Evolutionary conservation across 2,888 invertebrate species (phyloP), one percentile per base, ranked within the genome.

Genomic region (Euphydryas editha): DNA sequence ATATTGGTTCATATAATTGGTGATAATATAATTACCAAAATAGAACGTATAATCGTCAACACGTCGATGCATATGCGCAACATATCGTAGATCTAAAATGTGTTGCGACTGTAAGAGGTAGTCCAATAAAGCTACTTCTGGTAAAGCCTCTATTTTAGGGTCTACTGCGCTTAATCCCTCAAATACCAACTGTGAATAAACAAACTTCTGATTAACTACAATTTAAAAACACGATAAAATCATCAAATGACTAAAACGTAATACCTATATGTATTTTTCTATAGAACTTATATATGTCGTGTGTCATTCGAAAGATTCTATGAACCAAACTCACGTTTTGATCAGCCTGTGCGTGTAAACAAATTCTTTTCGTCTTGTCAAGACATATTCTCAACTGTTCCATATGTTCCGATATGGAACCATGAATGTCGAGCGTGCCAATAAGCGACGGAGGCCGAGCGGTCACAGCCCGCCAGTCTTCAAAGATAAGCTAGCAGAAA

Each of bases 51-150:
- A 83, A 69, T 93, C 92, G 51, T 90, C 88, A n/a, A 93, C 86
- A 3, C 86, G 79, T 66, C 91, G 80, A 73, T 91, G 92, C 65
- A 88, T 62, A 46, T 78, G 73, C 3, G 78, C 72, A 5, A 84
- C 81, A 1, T 83, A 72, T 3, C 87, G 84, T 2, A 93, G 79
- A 67, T 91, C 88, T 5, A 86, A 74, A 1, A 88, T 79, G 68
- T 89, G 78, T 51, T 73, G 79, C 4, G 93, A 92, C 59, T 87
- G 81, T 20, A 94, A 75, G 55, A 94, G 76, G 67, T 85, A 92
- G 62, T 93, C 91, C 56, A 94, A 68, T 15, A 93, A 76, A 0
- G 87, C 88, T 30, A 86, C 90, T 79, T 93, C 93, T 0, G 93
- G 94, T 17, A 93, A 77, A 18, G 88, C 85, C 42, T 89, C 87